Base-by-base conservation (phyloP, 2,113 vertebrate species). In the Cyphomyrus discorhynchus region DNA sequence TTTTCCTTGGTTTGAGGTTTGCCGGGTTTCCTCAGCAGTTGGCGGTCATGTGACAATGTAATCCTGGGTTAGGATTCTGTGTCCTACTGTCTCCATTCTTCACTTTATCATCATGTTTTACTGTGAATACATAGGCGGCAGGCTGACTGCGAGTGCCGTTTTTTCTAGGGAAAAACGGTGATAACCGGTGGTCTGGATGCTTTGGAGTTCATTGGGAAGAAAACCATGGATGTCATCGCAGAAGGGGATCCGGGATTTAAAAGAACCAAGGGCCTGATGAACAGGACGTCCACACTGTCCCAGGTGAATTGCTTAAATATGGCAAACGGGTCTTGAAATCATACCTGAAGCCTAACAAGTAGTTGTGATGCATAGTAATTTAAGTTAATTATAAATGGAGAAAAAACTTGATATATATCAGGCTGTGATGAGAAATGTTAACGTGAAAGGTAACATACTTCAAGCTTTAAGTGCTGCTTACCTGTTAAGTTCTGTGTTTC, bases 141-240 rank as follows among this genome's bases (percentile, higher is more conserved):
- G 49, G 2, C n/a, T 27, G 49, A 86, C n/a, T 8, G 46, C n/a
- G 39, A 49, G 58, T 74, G 13, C 17, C n/a, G 3, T 8, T 74
- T 35, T 56, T 39, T 82, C 46, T 92, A 99, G 98, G 97, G 98
- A 7, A 99, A 98, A 93, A 98, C 94, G 0, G 96, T 99, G 90
- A 96, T 99, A 89, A 97, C 92, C 13, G 98, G 98, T 31, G 97
- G 98, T 53, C 94, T 99, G 93, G 98, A 99, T 91, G 98, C 98
- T 83, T 96, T 99, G 95, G 98, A 99, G 94, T 99, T 99, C 92
- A 99, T 99, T 0, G 98, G 98, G 39, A 99, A 99, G 94, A 99
- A 99, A 94, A 99, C 98, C 35, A 99, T 99, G 98, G 98, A 99
- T 45, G 98, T 98, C 90, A 99, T 99, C 87, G 98, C 98, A 70